A percentile compares a stretch with the other conserved stretches of the same genome.
Conservation (phyloP, 2,888 invertebrate species). For the Meteorus cinctellus region DNA sequence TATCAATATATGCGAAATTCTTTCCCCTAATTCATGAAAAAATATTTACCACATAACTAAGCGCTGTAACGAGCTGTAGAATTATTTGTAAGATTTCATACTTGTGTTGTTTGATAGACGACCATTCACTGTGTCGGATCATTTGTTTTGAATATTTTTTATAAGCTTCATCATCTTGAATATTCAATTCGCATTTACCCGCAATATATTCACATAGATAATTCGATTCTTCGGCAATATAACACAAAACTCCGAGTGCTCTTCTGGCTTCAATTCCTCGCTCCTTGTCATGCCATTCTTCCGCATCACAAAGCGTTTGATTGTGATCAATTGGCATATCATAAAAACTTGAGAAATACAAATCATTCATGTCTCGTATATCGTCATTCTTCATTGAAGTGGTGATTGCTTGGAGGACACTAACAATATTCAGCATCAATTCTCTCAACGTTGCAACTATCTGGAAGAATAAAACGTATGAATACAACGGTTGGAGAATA, state of each 20-base stretch:
- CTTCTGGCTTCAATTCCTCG: constrained; percentile 69
- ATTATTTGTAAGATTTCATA: constrained; percentile 67
- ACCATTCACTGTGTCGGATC: constrained; percentile 64
- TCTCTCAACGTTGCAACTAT: constrained; percentile 66
- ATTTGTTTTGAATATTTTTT: constrained; percentile 61
- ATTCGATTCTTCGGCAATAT: constrained; percentile 60
- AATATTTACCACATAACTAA: constrained; percentile 63
- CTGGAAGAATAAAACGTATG: constrained; percentile 52
- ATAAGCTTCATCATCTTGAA: constrained; percentile 58
- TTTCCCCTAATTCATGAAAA: background rate
- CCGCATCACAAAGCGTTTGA: constrained; percentile 63
- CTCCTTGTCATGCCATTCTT: constrained; percentile 66
- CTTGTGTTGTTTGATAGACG: constrained; percentile 53
- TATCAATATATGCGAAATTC: background rate
- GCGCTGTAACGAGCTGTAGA: constrained; percentile 62
- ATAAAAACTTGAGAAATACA: constrained; percentile 67
- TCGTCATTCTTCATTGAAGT: constrained; percentile 69
- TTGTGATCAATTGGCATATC: constrained; percentile 57
- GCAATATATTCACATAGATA: constrained; percentile 66
- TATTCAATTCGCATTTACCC: constrained; percentile 59
- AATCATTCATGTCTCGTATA: constrained; percentile 70
- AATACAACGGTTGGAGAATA: background rate
- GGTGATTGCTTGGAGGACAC: constrained; percentile 65
- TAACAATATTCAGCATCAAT: constrained; percentile 63
- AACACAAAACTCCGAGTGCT: constrained; percentile 61